Evolutionary conservation across 2,888 invertebrate species (phyloP).

Genomic region (Parasteatoda lunata): DNA sequence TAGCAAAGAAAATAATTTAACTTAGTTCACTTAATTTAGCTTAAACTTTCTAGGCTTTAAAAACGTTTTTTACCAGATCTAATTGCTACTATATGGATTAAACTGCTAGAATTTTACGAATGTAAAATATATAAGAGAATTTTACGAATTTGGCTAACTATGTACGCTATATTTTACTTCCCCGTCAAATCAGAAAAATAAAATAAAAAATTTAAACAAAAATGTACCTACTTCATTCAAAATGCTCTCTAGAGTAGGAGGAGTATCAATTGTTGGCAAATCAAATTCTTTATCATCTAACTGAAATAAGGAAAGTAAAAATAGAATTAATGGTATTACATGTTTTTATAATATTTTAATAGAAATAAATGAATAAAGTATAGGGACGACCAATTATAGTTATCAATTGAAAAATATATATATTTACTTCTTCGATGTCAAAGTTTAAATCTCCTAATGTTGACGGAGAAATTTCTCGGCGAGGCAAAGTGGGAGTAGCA

Average conservation of each 20-base stretch:
- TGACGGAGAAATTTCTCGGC: constrained; percentile 48
- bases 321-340: not conserved
- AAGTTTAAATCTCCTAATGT: constrained; percentile 57
- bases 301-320: constrained; percentile 75
- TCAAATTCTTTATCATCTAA: constrained; percentile 87
- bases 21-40: too few species aligned
- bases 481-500: constrained; percentile 39
- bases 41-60: too few species aligned
- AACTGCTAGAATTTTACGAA: too few species aligned
- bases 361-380: not conserved
- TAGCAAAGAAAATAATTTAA: too few species aligned
- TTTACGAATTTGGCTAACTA: too few species aligned
- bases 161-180: too few species aligned
- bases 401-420: not conserved
- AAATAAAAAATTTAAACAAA: not conserved
- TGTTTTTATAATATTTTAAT: not conserved
- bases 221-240: constrained; percentile 79
- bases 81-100: too few species aligned
- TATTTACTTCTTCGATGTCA: constrained; percentile 61
- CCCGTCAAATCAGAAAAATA: too few species aligned
- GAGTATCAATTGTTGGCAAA: constrained; percentile 83
- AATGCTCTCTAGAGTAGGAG: constrained; percentile 87
- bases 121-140: too few species aligned
- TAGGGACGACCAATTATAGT: not conserved
- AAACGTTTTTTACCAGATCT: too few species aligned